Base-by-base conservation (phyloP, 2,888 invertebrate species). In the Lacanobia wlatinum region DNA sequence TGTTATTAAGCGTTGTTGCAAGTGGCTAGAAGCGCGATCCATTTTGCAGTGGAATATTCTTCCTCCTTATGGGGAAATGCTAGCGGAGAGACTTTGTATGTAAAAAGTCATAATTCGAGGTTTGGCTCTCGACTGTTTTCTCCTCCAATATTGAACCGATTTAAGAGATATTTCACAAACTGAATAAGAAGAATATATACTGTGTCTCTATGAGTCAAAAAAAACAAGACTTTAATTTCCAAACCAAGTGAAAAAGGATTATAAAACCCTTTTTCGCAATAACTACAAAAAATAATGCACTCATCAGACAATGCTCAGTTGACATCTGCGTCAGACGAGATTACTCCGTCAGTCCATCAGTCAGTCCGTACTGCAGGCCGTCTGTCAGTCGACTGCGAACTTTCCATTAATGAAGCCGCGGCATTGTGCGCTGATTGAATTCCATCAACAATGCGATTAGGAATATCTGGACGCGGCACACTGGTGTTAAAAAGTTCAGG, bases 391-490 rank as follows among this genome's bases (percentile, higher is more conserved):
- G 43, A 2, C 16, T 16, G 34, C 43, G 43, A 53, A 64, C 63
- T 72, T 72, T 67, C 59, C 43, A 60, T 76, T 73, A 80, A 78
- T 76, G 68, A 74, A 74, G 40, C 38, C 40, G 23, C 40, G 23
- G 52, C 71, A 72, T 68, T 73, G 72, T 71, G 52, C 23, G 43
- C 61, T 68, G 78, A 83, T 83, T 78, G 65, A 73, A 73, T 81
- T 60, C 28, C 65, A 10, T 63, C 72, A 70, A 78, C 69, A 73
- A 83, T 78, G 56, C 38, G 53, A 78, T 76, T 78, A 73, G 68
- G 34, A 66, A 56, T 61, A 62, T 53, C n/a, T 21, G 40, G 21
- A n/a, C 8, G 34, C 1, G n/a, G 38, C 16, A 34, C 28, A n/a
- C 9, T 12, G 48, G 43, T 58, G n/a, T 34, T 34, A 7, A 46